phyloP scores from a whole-genome alignment of 2,888 invertebrate species.

The Dilophus febrilis region DNA sequence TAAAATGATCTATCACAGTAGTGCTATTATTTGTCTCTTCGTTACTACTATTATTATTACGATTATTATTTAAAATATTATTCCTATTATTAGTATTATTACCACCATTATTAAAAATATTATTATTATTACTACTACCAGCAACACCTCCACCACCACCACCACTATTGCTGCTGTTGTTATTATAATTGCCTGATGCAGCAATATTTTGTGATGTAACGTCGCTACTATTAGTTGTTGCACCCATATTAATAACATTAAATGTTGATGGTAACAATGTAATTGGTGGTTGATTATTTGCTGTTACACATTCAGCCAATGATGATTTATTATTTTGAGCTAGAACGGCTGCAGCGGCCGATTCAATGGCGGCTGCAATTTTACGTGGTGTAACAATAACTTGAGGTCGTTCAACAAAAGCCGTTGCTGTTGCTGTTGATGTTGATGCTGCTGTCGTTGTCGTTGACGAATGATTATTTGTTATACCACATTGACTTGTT shows the following conservation, averaged over 20 bases:
- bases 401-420: conserved; percentile 36
- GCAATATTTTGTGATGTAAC: background rate
- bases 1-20: too few relatives aligned
- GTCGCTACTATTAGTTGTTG: background rate
- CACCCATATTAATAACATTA: conserved; percentile 6
- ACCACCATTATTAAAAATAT: too few relatives aligned
- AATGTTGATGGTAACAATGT: conserved; percentile 13
- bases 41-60: too few relatives aligned
- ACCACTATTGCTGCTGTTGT: too few relatives aligned
- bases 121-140: too few relatives aligned
- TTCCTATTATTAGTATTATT: too few relatives aligned
- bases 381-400: conserved; percentile 56
- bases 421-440: background rate
- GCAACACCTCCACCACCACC: too few relatives aligned
- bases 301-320: conserved; percentile 12
- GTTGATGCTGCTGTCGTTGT: too few relatives aligned
- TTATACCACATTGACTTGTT: too few relatives aligned
- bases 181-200: conserved; percentile 1
- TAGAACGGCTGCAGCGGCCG: conserved; percentile 17
- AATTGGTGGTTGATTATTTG: conserved; percentile 12
- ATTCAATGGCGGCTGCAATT: conserved; percentile 25
- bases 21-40: too few relatives aligned
- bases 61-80: too few relatives aligned
- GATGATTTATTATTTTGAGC: conserved; percentile 15
- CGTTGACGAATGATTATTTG: too few relatives aligned